These are phyloP conservation scores for Taenioides sp. DNA, from an alignment of 2,797 vertebrate species.

Conservation along the genomic window DNA sequence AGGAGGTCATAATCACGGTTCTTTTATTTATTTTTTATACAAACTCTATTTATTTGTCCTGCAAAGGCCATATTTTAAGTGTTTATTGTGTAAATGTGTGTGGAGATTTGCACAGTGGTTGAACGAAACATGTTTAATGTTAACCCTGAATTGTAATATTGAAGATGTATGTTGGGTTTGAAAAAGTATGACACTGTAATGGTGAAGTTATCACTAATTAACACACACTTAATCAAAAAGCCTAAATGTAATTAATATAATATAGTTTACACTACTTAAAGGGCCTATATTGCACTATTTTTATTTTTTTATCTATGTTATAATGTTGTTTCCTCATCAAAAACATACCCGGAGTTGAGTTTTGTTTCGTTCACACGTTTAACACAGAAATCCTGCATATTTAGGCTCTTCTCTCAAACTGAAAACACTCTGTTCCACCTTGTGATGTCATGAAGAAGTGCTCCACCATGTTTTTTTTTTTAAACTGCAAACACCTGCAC, in stretches of 20 bases:
- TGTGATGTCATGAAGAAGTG: too few species aligned
- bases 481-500: too few species aligned
- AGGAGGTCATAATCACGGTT: constrained; percentile 14
- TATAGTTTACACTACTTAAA: constrained; percentile 17
- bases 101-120: constrained; percentile 34
- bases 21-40: constrained; percentile 63
- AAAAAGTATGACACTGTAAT: neutral
- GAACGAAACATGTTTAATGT: neutral
- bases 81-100: constrained; percentile 30
- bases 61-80: constrained; percentile 24
- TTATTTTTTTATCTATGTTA: too few species aligned
- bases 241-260: constrained; percentile 29
- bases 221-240: neutral
- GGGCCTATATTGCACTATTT: too few species aligned
- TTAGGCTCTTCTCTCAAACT: too few species aligned
- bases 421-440: too few species aligned
- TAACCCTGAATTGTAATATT: neutral
- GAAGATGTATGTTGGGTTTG: neutral
- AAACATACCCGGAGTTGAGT: too few species aligned
- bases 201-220: neutral
- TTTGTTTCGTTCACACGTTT: too few species aligned
- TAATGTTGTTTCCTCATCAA: too few species aligned
- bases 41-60: constrained; percentile 58
- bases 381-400: too few species aligned
- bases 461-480: too few species aligned